A percentile compares a stretch with the other conserved stretches of the same genome.
These are phyloP conservation scores for Dryadula phaetusa DNA, from an alignment of 2,888 invertebrate species.

Conservation along the genomic window DNA sequence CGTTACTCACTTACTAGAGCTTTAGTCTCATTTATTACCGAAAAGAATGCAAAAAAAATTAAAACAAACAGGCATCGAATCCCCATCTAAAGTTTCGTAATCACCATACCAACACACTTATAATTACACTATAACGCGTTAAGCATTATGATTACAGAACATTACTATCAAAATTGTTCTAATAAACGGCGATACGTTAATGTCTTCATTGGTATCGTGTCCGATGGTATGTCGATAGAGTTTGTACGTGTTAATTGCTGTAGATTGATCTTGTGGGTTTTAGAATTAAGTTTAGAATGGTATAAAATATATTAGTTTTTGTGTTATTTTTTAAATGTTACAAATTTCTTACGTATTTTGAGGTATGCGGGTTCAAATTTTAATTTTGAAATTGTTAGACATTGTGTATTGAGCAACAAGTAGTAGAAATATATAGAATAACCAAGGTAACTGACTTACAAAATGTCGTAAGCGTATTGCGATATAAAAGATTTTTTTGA, in stretches of 20 bases:
- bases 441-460: too few relatives aligned
- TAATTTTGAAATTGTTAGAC: too few relatives aligned
- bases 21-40: too few relatives aligned
- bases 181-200: conserved; percentile 63
- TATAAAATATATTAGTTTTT: background rate
- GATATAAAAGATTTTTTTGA: too few relatives aligned
- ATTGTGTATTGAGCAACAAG: background rate
- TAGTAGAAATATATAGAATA: too few relatives aligned
- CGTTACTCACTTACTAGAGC: too few relatives aligned
- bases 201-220: conserved; percentile 68
- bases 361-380: too few relatives aligned
- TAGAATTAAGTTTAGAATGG: background rate
- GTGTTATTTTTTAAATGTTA: too few relatives aligned
- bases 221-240: conserved; percentile 44
- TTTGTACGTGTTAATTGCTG: conserved; percentile 27
- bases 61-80: conserved; percentile 48
- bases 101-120: conserved; percentile 16
- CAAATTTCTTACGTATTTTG: too few relatives aligned
- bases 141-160: conserved; percentile 62
- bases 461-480: too few relatives aligned
- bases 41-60: too few relatives aligned
- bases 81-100: conserved; percentile 50
- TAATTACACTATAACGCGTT: conserved; percentile 63
- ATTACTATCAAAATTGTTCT: conserved; percentile 67
- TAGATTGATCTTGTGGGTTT: conserved; percentile 1